These are phyloP conservation scores for Cataglyphis altisquamis DNA, from an alignment of 2,888 invertebrate genomes.

Conservation along the genomic window DNA sequence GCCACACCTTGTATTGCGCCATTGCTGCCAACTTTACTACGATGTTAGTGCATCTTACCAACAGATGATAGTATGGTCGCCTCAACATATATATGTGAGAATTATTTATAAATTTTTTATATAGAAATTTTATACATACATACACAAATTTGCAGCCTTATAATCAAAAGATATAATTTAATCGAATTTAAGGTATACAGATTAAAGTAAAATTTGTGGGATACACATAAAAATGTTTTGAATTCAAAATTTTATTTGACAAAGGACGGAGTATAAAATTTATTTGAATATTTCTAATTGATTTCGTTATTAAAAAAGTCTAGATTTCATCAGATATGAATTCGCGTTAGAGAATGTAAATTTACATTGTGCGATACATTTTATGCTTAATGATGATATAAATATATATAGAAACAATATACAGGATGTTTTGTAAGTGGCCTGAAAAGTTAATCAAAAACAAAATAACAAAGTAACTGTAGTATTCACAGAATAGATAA, in stretches of 20 bases:
- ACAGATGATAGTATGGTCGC: not conserved
- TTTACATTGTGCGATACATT: constrained; percentile 17
- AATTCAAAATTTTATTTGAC: constrained; percentile 33
- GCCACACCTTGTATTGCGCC: constrained; percentile 52
- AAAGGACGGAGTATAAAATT: constrained; percentile 27
- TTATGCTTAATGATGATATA: constrained; percentile 25
- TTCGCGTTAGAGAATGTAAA: not conserved
- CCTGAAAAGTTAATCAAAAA: not conserved
- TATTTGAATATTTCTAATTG: not conserved
- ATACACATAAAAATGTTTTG: not conserved
- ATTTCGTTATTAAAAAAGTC: constrained; percentile 1
- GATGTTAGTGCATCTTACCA: not conserved
- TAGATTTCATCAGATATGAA: not conserved
- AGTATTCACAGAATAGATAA: not conserved
- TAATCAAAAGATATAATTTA: constrained; percentile 7
- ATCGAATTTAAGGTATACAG: not conserved
- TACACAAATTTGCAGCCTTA: not conserved
- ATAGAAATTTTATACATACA: not conserved
- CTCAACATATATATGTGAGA: not conserved
- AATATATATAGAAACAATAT: not conserved
- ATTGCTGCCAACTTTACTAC: constrained; percentile 33
- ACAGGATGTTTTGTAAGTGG: not conserved
- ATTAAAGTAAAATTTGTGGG: not conserved
- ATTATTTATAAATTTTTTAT: not conserved
- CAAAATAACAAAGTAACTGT: not conserved